Percentiles rank a stretch among this genome's conserved stretches.
These are phyloP conservation scores for Volucella inanis DNA, from an alignment of 2,888 invertebrate genomes.

Conservation along the genomic window DNA sequence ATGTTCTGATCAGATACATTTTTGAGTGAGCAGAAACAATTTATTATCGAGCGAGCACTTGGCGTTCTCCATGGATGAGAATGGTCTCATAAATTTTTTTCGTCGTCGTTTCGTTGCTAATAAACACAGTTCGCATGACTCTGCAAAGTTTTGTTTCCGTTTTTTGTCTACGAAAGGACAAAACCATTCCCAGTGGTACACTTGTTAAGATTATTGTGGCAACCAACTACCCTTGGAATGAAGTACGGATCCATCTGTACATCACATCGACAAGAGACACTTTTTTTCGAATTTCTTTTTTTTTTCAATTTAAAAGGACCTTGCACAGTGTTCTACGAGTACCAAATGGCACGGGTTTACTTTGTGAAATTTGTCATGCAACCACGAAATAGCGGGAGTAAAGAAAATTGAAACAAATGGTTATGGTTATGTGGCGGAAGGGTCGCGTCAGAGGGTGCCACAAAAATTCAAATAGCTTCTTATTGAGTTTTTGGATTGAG, in stretches of 20 bases:
- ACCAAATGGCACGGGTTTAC: slow-evolving; percentile 38
- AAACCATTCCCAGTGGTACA: slow-evolving; percentile 56
- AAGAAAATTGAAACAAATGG: slow-evolving; percentile 57
- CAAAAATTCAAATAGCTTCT: slow-evolving; percentile 52
- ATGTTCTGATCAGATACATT: slow-evolving; percentile 38
- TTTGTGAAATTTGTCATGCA: slow-evolving; percentile 68
- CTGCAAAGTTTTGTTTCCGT: slow-evolving; percentile 16
- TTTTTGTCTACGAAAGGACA: slow-evolving; percentile 16
- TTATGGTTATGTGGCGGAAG: not conserved
- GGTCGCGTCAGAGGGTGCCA: not conserved
- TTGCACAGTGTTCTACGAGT: slow-evolving; percentile 8
- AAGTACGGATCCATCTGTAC: not conserved
- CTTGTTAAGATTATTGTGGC: slow-evolving; percentile 40
- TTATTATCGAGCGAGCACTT: slow-evolving; percentile 42
- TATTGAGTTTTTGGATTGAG: slow-evolving; percentile 19
- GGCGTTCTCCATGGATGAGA: slow-evolving; percentile 24
- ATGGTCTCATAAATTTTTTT: slow-evolving; percentile 7
- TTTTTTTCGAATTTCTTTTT: not conserved
- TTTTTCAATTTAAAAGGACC: slow-evolving; percentile 25
- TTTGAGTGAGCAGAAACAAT: slow-evolving; percentile 30
- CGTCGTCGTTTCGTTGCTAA: slow-evolving; percentile 7
- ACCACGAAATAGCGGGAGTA: slow-evolving; percentile 26
- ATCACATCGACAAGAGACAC: not conserved
- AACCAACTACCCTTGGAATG: slow-evolving; percentile 5
- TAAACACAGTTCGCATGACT: slow-evolving; percentile 43